Evolutionary conservation across 2,797 vertebrate species (phyloP), one percentile per base, ranked within the genome.

Genomic region (Hipposideros larvatus): DNA sequence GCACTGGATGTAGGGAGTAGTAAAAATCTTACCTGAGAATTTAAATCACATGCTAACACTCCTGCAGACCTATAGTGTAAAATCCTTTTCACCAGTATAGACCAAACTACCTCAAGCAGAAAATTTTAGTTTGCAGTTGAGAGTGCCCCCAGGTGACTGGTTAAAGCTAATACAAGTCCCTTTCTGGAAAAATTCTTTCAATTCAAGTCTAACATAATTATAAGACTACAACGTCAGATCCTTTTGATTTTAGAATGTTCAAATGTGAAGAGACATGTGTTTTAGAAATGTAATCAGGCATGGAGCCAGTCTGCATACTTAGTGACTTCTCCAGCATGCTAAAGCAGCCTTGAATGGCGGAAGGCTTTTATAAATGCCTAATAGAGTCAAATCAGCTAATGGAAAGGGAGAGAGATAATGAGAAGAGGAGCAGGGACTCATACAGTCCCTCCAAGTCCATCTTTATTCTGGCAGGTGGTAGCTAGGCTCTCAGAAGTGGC

Each of bases 191-290:
- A 79, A 68, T 6, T 46, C 16, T 46, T 24, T 89, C 66, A 48
- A 18, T 34, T 18, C 22, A 57, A 22, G 31, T 51, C 34, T 61
- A 71, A 41, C 3, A 70, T 11, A 77, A 63, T 48, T 71, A 13
- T 63, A 80, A 84, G 34, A 63, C 26, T 66, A 41, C 21, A 11
- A 16, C 85, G 28, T 65, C 46, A 78, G 75, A 78, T 11, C 9
- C 51, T 84, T 84, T 34, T 68, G 10, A 79, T 34, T 94, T 75
- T 63, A 75, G 59, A 92, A 86, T 74, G 43, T 82, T 74, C 21
- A 63, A 68, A n/a, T 71, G 19, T 68, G 28, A 26, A 31, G 66
- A 70, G 4, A 37, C 18, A 5, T 5, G 46, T 86, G 7, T n/a
- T 26, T 94, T 87, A 92, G 74, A 88, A 61, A 8, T 31, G 13